Percentiles rank a stretch among this genome's conserved stretches.
These are phyloP conservation scores for Bos indicus DNA, from an alignment of 2,113 vertebrate species.

Conservation along the genomic window DNA sequence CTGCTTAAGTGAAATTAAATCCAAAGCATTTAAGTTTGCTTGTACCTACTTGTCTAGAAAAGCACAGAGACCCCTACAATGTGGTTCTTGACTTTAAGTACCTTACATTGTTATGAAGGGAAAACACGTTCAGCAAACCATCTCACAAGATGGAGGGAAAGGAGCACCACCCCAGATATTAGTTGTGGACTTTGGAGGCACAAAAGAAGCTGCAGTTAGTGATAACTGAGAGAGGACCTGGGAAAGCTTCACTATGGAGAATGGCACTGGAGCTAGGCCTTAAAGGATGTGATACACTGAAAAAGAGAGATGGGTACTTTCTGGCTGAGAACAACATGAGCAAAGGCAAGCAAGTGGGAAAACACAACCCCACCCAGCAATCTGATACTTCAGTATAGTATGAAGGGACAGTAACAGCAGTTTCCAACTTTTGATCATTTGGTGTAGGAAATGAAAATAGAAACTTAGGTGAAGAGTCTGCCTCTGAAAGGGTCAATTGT, in stretches of 20 bases:
- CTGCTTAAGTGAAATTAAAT: not conserved
- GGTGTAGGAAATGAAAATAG: not conserved
- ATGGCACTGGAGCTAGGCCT: not conserved
- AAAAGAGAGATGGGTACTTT: not conserved
- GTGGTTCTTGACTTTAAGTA: not conserved
- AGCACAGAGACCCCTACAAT: not conserved
- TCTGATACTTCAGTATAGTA: not conserved
- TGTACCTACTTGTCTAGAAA: not conserved
- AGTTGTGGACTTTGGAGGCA: not conserved
- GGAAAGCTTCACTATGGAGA: not conserved
- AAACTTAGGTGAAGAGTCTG: not conserved
- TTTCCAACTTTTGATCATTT: not conserved
- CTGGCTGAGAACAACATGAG: not conserved
- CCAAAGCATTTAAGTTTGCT: not conserved
- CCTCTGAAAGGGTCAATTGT: not conserved
- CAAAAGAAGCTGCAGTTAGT: not conserved
- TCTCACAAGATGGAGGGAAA: not conserved
- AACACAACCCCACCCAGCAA: not conserved
- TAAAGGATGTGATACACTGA: not conserved
- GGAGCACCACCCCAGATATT: too few relatives aligned
- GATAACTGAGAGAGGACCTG: not conserved
- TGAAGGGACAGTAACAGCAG: not conserved
- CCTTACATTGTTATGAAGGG: not conserved
- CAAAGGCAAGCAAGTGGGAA: not conserved
- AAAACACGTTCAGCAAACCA: not conserved